Percentiles rank a stretch among this genome's conserved stretches.
phyloP scores from a whole-genome alignment of 1,140 invertebrate species.

The Trichonephila clavata region DNA sequence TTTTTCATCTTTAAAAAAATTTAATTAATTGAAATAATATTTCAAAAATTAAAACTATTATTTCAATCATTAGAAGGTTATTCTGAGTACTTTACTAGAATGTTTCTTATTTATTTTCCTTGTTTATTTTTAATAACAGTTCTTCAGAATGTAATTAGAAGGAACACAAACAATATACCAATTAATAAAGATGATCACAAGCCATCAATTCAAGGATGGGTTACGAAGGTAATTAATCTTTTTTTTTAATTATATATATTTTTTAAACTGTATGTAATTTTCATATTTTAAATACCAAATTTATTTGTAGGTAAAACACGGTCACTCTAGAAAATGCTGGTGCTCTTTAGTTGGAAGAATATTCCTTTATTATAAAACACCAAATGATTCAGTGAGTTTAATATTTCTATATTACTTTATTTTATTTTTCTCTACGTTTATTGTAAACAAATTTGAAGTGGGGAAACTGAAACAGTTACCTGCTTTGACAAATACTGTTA shows the following conservation, averaged over 20 bases:
- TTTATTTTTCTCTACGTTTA: too few species aligned
- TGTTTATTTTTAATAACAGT: constrained; percentile 78
- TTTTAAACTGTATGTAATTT: neutral
- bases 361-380: constrained; percentile 97
- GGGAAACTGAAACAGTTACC: too few species aligned
- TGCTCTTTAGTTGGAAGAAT: constrained; percentile 96
- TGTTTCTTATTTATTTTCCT: neutral
- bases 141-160: constrained; percentile 92
- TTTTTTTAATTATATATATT: neutral
- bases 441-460: too few species aligned
- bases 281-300: neutral
- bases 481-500: too few species aligned
- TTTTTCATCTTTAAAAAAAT: too few species aligned
- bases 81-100: too few species aligned
- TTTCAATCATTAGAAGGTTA: too few species aligned
- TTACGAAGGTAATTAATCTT: constrained; percentile 88
- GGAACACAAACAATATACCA: constrained; percentile 94
- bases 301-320: constrained; percentile 86
- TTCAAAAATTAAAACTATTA: too few species aligned
- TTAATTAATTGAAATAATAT: too few species aligned
- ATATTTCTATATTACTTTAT: neutral
- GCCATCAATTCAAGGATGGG: constrained; percentile 95
- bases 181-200: constrained; percentile 95
- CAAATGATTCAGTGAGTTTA: constrained; percentile 86
- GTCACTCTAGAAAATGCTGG: constrained; percentile 96